Evolutionary conservation across 2,113 vertebrate species (phyloP).

Genomic region (Emberiza fucata): DNA sequence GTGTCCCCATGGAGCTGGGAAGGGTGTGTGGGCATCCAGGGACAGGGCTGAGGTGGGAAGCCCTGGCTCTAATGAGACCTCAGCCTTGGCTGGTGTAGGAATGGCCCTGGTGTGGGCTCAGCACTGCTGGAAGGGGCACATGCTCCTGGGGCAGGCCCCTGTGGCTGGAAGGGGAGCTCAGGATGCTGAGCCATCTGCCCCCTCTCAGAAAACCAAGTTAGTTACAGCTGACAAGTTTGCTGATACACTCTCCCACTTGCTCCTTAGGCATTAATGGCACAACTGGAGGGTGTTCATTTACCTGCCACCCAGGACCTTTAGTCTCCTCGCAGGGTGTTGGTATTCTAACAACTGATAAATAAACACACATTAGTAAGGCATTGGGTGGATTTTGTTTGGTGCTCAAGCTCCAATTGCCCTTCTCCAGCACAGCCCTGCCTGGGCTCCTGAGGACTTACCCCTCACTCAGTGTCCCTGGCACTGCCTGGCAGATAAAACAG

Average conservation of each 20-base stretch:
- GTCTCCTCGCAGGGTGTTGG: background rate
- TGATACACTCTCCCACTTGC: background rate
- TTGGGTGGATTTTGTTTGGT: background rate
- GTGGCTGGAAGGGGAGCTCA: background rate
- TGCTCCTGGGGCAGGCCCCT: background rate
- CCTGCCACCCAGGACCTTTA: constrained; percentile 24
- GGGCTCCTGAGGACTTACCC: background rate
- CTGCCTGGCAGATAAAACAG: background rate
- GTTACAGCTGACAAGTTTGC: constrained; percentile 25
- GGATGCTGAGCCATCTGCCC: background rate
- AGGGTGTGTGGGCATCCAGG: too few species aligned
- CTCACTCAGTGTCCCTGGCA: background rate
- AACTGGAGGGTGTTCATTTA: constrained; percentile 60
- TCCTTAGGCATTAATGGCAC: constrained; percentile 35
- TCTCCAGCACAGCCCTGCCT: background rate
- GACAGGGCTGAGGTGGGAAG: background rate
- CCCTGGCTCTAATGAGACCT: background rate
- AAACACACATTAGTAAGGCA: background rate
- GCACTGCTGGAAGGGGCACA: background rate
- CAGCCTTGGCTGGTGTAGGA: accelerated
- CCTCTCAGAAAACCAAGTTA: background rate
- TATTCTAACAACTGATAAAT: constrained; percentile 8
- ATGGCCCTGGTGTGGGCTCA: background rate
- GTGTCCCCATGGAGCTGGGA: too few species aligned
- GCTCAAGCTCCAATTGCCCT: background rate